Evolutionary conservation across 1,140 invertebrate species (phyloP).

Genomic region (Luehdorfia chinensis): DNA sequence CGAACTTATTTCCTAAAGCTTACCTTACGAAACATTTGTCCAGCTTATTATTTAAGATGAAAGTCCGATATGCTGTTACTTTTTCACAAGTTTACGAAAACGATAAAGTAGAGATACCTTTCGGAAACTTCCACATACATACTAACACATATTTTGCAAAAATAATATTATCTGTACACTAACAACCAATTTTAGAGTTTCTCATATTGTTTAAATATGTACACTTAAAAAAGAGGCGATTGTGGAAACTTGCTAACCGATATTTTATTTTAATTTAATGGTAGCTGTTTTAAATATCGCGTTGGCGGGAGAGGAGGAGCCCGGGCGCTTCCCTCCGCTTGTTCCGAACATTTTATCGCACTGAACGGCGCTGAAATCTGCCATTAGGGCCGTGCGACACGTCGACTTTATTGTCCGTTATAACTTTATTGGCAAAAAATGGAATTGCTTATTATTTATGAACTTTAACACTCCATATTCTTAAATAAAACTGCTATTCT

Average conservation of each 20-base stretch:
- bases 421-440: constrained; percentile 29
- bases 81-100: constrained; percentile 10
- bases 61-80: background rate
- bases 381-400: constrained; percentile 41
- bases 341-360: constrained; percentile 62
- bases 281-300: constrained; percentile 50
- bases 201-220: background rate
- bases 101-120: constrained; percentile 2
- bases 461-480: background rate
- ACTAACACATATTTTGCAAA: background rate
- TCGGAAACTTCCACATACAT: background rate
- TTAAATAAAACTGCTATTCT: background rate
- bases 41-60: background rate
- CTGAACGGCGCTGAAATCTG: constrained; percentile 55
- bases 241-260: constrained; percentile 7
- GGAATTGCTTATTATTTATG: background rate
- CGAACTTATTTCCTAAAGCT: background rate
- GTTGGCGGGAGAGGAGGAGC: constrained; percentile 44
- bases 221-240: background rate
- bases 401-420: constrained; percentile 36
- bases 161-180: background rate
- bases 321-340: constrained; percentile 44
- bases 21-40: constrained; percentile 2
- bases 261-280: constrained; percentile 25
- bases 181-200: no score